Base-by-base conservation (phyloP, 2,888 invertebrate species). In the Sipunculus nudus region DNA sequence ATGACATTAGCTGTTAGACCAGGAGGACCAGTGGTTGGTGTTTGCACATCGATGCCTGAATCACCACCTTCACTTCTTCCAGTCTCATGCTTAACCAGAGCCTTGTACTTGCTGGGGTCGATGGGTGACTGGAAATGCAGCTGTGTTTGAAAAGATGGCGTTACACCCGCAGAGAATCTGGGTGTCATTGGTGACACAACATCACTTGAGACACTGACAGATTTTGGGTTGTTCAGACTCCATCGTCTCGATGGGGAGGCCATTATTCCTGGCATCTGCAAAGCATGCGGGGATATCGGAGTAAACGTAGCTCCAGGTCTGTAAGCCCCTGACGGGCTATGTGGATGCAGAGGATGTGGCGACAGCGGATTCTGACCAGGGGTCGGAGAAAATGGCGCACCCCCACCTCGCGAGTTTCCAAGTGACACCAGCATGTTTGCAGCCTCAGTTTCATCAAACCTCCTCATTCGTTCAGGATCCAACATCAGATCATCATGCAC, bases 361-460 rank as follows among this genome's bases (percentile, higher is more conserved):
- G 81, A 79, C 23, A 76, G 70, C 5, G 77, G 76, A 38, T 71
- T 73, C 32, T 75, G 72, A 47, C 68, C 53, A 2, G 76, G 68
- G 23, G 68, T 77, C 0, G 83, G 82, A 26, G 81, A 82, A 63
- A 92, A 94, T 38, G 94, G 93, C 48, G 95, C 95, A 50, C 95
- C 94, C 53, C 93, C 94, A 40, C 96, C 94, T 62, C 95, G 89
- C 19, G 96, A 95, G 83, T 94, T 94, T 73, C 95, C 93, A 75
- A 96, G 86, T 16, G 95, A 96, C 73, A 96, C 95, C 65, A 96
- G 87, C 93, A 96, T 95, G 84, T 94, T 96, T 48, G 96, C 96
- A 63, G 94, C 96, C 85, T 97, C 96, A 1, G 94, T 95, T 86
- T 96, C 96, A 78, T 96, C 95, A 56, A 65, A 65, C 6, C 43